phyloP scores from a whole-genome alignment of 2,888 invertebrate species.

The Sinopyrophorus schimmeli region DNA sequence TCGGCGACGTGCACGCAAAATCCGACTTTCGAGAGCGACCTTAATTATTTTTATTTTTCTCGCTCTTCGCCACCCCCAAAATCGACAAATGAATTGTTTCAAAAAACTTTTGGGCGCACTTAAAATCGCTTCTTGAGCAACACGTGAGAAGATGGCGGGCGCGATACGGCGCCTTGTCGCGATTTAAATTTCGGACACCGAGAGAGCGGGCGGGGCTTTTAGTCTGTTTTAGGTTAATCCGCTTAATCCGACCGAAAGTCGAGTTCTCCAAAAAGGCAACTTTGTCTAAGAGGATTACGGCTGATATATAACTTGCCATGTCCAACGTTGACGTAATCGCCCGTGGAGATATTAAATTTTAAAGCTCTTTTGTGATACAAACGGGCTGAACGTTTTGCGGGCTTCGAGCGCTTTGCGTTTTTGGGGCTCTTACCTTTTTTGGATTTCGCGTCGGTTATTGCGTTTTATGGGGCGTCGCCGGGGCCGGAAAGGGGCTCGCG shows the following conservation, averaged over 20 bases:
- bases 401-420: not conserved
- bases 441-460: too few relatives aligned
- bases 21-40: too few relatives aligned
- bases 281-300: slow-evolving; percentile 51
- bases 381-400: not conserved
- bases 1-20: not conserved
- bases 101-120: too few relatives aligned
- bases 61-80: too few relatives aligned
- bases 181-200: slow-evolving; percentile 47
- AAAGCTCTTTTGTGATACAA: slow-evolving; percentile 33
- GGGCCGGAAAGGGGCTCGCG: too few relatives aligned
- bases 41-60: too few relatives aligned
- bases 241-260: slow-evolving; percentile 48
- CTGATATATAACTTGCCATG: slow-evolving; percentile 51
- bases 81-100: too few relatives aligned
- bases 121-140: too few relatives aligned
- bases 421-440: not conserved
- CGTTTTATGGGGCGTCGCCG: too few relatives aligned
- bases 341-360: slow-evolving; percentile 48
- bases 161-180: too few relatives aligned
- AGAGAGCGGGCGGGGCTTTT: too few relatives aligned
- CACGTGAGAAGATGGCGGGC: too few relatives aligned
- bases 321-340: slow-evolving; percentile 45
- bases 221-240: slow-evolving; percentile 46
- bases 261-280: slow-evolving; percentile 51